Evolutionary conservation across 2,888 invertebrate species (phyloP), one percentile per base, ranked within the genome.

Genomic region (Tetrapedia diversipes): DNA sequence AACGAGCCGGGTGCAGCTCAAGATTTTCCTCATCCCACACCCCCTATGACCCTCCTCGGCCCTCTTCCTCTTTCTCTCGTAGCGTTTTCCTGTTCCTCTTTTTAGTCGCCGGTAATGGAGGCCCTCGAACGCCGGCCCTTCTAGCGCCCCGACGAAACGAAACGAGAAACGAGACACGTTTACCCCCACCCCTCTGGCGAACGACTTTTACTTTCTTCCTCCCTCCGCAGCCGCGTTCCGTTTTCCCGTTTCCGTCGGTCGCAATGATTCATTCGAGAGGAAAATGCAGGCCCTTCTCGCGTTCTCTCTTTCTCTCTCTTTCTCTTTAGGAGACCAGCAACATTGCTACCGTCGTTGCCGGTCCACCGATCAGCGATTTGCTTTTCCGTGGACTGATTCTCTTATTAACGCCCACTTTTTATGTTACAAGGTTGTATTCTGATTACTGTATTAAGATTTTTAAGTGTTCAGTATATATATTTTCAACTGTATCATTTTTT

Each of bases 51-150:
- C 24, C 49, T n/a, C 27, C 32, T n/a, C n/a, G n/a, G 77, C 76
- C 19, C 14, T 29, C 34, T 34, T 37, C 43, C 34, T 61, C 27
- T 19, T 29, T 56, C 34, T 72, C 45, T 49, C 41, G 57, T 51
- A 32, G 56, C 64, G 43, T 73, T 73, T 63, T 66, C 49, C 72
- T 80, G 75, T 66, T 75, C 59, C 73, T 86, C 84, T 86, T 87
- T 86, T 84, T 85, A 89, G 85, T 85, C 85, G 83, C 79, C 86
- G 85, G 87, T 89, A 90, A 90, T 88, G 89, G 88, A 89, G 89
- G 86, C 88, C 85, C 90, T 90, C 87, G 89, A 87, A 89, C 63
- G 85, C 70, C 79, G 81, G 86, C 81, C 87, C 83, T 85, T 76
- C 79, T 85, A 74, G 81, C 79, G 81, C 84, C 83, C 82, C 79